Percentiles rank a stretch among this genome's conserved stretches.
phyloP scores from a whole-genome alignment of 2,797 vertebrate genomes.

The Lepus oiostolus region DNA sequence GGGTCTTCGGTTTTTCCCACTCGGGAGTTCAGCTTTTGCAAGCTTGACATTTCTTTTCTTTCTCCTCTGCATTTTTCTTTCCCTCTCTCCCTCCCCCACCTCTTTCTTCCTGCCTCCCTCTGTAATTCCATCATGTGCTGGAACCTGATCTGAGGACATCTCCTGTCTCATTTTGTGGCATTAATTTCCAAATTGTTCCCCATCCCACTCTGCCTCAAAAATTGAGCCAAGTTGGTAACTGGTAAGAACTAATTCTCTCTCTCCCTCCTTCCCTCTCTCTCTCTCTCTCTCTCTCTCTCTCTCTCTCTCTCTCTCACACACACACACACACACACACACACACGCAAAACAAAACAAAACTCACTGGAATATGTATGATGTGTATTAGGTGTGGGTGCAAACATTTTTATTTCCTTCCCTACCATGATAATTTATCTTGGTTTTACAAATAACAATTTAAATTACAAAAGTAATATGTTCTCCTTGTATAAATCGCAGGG shows the following conservation, averaged over 20 bases:
- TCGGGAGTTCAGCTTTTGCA: neutral
- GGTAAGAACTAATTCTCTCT: too few relatives aligned
- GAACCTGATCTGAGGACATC: neutral
- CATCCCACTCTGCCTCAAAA: neutral
- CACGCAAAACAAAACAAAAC: neutral
- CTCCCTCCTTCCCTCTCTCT: too few relatives aligned
- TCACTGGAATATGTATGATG: slow-evolving; percentile 3
- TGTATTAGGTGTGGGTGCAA: slow-evolving; percentile 19
- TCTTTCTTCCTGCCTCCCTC: neutral
- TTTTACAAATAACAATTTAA: slow-evolving; percentile 57
- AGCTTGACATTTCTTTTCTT: neutral
- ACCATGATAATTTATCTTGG: slow-evolving; percentile 17
- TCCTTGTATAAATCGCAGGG: slow-evolving; percentile 47
- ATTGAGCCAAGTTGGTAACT: neutral
- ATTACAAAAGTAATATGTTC: slow-evolving; percentile 54
- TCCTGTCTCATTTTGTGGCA: neutral
- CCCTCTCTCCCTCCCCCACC: neutral
- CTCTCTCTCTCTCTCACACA: too few relatives aligned
- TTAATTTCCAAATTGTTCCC: slow-evolving; percentile 20
- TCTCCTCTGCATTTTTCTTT: neutral
- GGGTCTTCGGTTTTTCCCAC: neutral
- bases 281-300: too few relatives aligned
- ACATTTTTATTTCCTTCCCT: neutral
- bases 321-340: too few relatives aligned
- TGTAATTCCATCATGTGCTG: neutral